Conservation (phyloP, 2,888 invertebrate genomes). For the Conchocele bisecta region DNA sequence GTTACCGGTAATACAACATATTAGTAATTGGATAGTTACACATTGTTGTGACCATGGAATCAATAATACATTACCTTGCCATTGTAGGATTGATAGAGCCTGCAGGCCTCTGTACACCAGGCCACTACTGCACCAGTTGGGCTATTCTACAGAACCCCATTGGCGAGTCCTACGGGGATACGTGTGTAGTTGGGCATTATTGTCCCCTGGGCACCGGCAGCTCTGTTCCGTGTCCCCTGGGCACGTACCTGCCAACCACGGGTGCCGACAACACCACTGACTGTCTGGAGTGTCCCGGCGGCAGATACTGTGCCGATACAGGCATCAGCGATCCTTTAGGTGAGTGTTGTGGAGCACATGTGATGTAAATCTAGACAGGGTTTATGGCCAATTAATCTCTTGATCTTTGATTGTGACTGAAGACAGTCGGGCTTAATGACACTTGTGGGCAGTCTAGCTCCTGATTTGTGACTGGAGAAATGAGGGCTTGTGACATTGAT, state of each 20-base stretch:
- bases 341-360: slow-evolving; percentile 43
- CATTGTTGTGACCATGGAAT: too few species aligned
- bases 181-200: slow-evolving; percentile 77
- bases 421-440: too few species aligned
- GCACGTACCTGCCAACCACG: slow-evolving; percentile 75
- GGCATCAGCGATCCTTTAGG: slow-evolving; percentile 79
- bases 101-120: slow-evolving; percentile 73
- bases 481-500: too few species aligned
- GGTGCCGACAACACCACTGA: slow-evolving; percentile 55
- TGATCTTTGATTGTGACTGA: too few species aligned
- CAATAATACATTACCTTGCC: too few species aligned
- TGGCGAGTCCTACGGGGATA: slow-evolving; percentile 72
- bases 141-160: slow-evolving; percentile 67
- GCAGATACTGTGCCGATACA: slow-evolving; percentile 75
- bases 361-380: too few species aligned
- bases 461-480: too few species aligned
- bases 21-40: too few species aligned
- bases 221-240: slow-evolving; percentile 76
- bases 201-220: slow-evolving; percentile 75
- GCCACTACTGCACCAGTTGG: slow-evolving; percentile 70
- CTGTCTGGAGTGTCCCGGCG: slow-evolving; percentile 78
- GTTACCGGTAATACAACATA: too few species aligned
- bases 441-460: too few species aligned
- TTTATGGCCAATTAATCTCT: too few species aligned
- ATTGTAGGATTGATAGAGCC: slow-evolving; percentile 73